A percentile compares a stretch with the other conserved stretches of the same genome.
Conservation (phyloP, 1,140 invertebrate species). For the Pemphigus obesinymphae region DNA sequence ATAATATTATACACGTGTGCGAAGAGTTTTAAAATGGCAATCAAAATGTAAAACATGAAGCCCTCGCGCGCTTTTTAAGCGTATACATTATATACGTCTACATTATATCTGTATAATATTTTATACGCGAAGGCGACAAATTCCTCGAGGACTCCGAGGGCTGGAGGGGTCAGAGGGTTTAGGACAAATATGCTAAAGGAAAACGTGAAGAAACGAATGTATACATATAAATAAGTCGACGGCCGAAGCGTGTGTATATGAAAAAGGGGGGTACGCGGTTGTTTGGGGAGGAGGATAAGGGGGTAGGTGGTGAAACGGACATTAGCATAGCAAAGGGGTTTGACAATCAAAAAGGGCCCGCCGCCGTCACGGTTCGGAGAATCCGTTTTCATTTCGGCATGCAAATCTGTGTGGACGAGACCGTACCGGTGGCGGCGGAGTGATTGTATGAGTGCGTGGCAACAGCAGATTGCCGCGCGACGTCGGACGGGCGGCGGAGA, state of each 20-base stretch:
- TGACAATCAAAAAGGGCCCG: constrained; percentile 39
- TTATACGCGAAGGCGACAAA: background rate
- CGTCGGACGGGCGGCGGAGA: background rate
- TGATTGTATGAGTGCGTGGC: background rate
- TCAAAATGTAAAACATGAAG: constrained; percentile 37
- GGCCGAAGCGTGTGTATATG: background rate
- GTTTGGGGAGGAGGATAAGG: background rate
- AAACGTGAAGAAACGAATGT: constrained; percentile 6
- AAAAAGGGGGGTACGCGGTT: background rate
- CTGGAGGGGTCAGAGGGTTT: background rate
- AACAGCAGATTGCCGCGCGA: background rate
- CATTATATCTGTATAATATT: background rate
- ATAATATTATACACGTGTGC: background rate
- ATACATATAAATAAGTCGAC: background rate
- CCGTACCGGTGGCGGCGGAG: background rate
- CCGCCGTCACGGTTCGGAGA: constrained; percentile 30
- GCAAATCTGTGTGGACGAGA: constrained; percentile 35
- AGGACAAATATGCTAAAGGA: background rate
- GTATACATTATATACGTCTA: background rate
- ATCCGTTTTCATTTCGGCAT: constrained; percentile 40
- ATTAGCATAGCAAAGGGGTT: constrained; percentile 41
- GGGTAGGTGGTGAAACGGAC: background rate
- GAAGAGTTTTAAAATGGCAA: constrained; percentile 31
- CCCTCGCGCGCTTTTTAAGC: background rate
- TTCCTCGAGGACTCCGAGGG: no score